Evolutionary conservation across 2,113 vertebrate species (phyloP), one percentile per base, ranked within the genome.

Genomic region (Xyrauchen texanus): DNA sequence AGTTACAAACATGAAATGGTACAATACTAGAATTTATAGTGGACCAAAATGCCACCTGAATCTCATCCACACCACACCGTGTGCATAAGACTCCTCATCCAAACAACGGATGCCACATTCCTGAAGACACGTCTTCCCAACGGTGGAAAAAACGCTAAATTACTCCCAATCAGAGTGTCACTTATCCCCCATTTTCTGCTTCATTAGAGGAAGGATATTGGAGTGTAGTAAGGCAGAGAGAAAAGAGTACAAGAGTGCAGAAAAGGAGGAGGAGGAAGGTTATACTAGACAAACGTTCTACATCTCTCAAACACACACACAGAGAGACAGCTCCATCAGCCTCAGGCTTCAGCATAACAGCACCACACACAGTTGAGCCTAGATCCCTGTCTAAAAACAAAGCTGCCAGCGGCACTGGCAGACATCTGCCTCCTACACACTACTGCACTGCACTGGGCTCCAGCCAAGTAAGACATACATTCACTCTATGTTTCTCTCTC

Each of bases 121-220:
- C 69, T 66, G 60, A 84, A 82, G 81, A 80, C 80, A 74, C 10
- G 47, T 68, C 78, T 77, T 79, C 72, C 76, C 81, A 63, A 69
- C 11, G 69, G 76, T 86, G 76, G 58, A 71, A 53, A 78, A 82
- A 80, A 68, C 45, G 78, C 68, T 81, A 88, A 83, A 85, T 85
- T 84, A 88, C 87, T 82, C 80, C 81, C 79, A 84, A 86, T 85
- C 83, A 85, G 65, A 77, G 76, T 72, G 11, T 47, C 76, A 73
- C 87, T 88, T 83, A 84, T 85, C 70, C 82, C 68, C 83, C 60
- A 85, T 83, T 86, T 80, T 82, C 71, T 69, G 83, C 87, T 82
- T 86, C 87, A 88, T 86, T 88, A 85, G 81, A 72, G 70, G 42
- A 80, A 58, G 76, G 74, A 86, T 87, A 87, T 85, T 87, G 79